Evolutionary conservation across 1,140 invertebrate species (phyloP), one percentile per base, ranked within the genome.

Genomic region (Trachymyrmex cornetzi): DNA sequence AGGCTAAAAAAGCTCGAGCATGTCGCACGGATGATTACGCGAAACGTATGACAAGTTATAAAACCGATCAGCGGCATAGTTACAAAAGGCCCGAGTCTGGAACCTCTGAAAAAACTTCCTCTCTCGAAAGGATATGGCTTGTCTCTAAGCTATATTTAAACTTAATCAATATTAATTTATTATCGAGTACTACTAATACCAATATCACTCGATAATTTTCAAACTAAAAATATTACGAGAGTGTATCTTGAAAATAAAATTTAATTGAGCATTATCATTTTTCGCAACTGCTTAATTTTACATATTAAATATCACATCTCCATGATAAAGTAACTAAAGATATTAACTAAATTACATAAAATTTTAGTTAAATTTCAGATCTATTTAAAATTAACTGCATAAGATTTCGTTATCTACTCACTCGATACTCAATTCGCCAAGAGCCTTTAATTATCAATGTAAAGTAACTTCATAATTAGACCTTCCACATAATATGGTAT

Each of bases 401-500:
- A 61, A 48, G 24, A 61, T 50, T 84, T 63, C 71, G 19, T 82
- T 84, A 84, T 75, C 80, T 34, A 50, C 4, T 44, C 24, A 9
- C n/a, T 61, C 38, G 55, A 61, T 61, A 84, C 24, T 48, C 69
- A 48, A 63, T 75, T 75, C 38, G 27, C 55, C 38, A 44, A 48
- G 27, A 38, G 53, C 55, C 80, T 84, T 84, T 84, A 84, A 84
- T 84, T 84, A 84, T 84, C 80, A 84, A 84, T 84, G 80, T 84
- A 84, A 84, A 84, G 30, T 84, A 84, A 84, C 80, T 75, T 61
- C 69, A 84, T 84, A 84, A 84, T 84, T 84, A 75, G 69, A 63
- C 80, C 67, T 84, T 84, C 38, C 24, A 22, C 55, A 57, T 84
- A 75, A 74, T 61, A 82, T 82, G 24, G 67, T 55, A 61, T 74